Evolutionary conservation across 92 coral and sea anemone genomes (phyloP).

Genomic region (Zoanthus sansibaricus): DNA sequence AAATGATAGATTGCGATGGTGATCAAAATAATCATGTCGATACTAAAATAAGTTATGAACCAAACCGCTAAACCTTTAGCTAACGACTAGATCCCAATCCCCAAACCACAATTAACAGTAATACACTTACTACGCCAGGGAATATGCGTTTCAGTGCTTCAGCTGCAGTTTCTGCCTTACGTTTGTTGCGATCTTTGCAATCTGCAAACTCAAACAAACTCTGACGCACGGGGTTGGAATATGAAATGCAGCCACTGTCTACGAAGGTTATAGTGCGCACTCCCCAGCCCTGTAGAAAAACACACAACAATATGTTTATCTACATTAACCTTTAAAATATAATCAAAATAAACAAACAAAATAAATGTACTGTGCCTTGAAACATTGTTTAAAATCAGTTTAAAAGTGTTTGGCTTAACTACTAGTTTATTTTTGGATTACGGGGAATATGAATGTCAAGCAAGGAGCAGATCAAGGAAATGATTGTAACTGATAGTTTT

Average conservation of each 20-base stretch:
- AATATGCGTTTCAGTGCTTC: conserved; percentile 86
- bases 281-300: conserved; percentile 89
- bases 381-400: no score
- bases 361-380: not conserved
- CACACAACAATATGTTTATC: no score
- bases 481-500: no score
- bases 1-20: not conserved
- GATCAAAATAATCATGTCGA: not conserved
- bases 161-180: conserved; percentile 95
- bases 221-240: conserved; percentile 98
- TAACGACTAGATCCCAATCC: not conserved
- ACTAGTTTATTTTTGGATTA: no score
- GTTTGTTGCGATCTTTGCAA: conserved; percentile 87
- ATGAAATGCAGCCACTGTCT: conserved; percentile 87
- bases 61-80: no score
- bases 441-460: no score
- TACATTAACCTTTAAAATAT: no score
- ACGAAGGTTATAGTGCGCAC: conserved; percentile 96
- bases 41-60: no score
- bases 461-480: no score
- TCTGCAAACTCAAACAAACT: conserved; percentile 95
- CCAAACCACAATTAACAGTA: not conserved
- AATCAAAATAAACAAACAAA: not conserved
- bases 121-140: conserved; percentile 95
- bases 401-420: no score